Evolutionary conservation across 2,113 vertebrate genomes (phyloP), one percentile per base, ranked within the genome.

Genomic region (Strix uralensis): DNA sequence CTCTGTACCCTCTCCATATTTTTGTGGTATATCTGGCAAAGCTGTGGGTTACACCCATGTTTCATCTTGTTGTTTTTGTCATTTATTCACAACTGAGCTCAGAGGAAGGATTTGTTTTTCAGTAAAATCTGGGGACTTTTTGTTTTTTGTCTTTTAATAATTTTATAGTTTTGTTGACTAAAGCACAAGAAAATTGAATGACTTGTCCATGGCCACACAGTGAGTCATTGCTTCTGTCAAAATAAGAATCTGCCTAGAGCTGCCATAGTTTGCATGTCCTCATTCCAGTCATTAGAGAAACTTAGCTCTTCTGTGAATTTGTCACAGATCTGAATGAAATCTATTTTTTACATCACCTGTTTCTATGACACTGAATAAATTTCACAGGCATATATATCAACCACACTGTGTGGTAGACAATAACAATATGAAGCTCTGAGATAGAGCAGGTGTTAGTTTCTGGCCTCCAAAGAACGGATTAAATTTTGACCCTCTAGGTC

Each of bases 141-240:
- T 96, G 49, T 52, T 77, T 46, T 95, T 94, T 95, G 62, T 94
- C 84, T 94, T 96, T 88, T 92, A 95, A 95, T 92, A 95, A 91
- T 95, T 96, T 97, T 96, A 96, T 95, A 82, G 91, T 92, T 95
- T 92, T 97, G 95, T 97, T 95, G 97, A 96, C 96, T 90, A 73
- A 87, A 91, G 63, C 71, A 51, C 46, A 93, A 94, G 93, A 91
- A 96, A 93, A 93, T 95, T 73, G 85, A 93, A 93, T 0, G 2
- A 72, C 77, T 91, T 96, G 94, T 95, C 70, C 84, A 51, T 63
- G 78, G 92, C 80, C 26, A 38, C 66, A 25, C 6, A 77, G 66
- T 95, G 94, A 97, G 51, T 96, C 91, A 92, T 9, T 77, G 58
- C 66, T 95, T 89, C 95, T 92, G 86, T 89, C 70, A 95, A 95